Base-by-base conservation (phyloP, 2,888 invertebrate genomes). In the Eilema sororculum region DNA sequence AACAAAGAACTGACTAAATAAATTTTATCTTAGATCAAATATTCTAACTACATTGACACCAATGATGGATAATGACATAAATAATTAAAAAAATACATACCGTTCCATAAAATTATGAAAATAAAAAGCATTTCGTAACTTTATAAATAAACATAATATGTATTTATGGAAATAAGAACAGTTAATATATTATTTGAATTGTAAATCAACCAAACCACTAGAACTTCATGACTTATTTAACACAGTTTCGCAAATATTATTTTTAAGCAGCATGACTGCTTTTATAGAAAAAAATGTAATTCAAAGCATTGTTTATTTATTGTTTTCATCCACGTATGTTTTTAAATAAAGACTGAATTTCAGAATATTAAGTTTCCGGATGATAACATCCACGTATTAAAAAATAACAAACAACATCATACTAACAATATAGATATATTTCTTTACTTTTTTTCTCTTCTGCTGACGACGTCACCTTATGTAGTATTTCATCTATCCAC, bases 291-390 rank as follows among this genome's bases (percentile, higher is more conserved):
- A 16, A 20, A 64, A 20, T 52, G 28, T 64, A 46, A 52, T 64
- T 52, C 12, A n/a, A 52, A 28, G 3, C n/a, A 13, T 13, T 64
- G 64, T 64, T 64, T 64, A 64, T 52, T 64, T 52, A 28, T 28
- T n/a, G n/a, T n/a, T 52, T n/a, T 30, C 25, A n/a, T 52, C 52
- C n/a, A 24, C n/a, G 46, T 52, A 64, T 52, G 64, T 52, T 64
- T 52, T 46, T 28, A 62, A 62, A 62, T 62, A 62, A 62, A 3
- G 41, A 25, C 41, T 16, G 20, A 41, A 22, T 61, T 61, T 22
- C 61, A 33, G 22, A 22, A 37, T 10, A 20, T 41, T 41, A 16
- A 25, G 41, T 41, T 25, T 1, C 10, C 41, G 2, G 25, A 41
- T 41, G 24, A 24, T 41, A 62, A 62, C 25, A 62, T 52, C 52